Evolutionary conservation across 2,797 vertebrate species (phyloP).

Genomic region (Chrysocyon brachyurus): DNA sequence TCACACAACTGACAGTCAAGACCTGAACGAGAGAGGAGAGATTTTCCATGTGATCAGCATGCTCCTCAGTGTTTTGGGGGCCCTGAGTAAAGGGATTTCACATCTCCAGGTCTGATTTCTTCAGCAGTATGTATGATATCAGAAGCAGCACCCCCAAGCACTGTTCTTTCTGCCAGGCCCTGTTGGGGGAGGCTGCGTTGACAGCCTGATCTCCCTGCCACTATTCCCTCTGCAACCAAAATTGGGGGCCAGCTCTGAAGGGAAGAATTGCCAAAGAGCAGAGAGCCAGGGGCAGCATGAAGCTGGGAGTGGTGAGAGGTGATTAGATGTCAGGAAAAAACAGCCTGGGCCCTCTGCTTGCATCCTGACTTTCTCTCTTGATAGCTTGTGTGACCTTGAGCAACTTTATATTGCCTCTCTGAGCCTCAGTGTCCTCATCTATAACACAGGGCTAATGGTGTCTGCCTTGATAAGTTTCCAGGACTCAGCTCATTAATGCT

Average conservation of each 20-base stretch:
- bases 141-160: not conserved
- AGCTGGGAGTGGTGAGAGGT: not conserved
- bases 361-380: slow-evolving; percentile 36
- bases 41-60: slow-evolving; percentile 26
- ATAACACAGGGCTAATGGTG: slow-evolving; percentile 13
- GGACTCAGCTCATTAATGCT: slow-evolving; percentile 32
- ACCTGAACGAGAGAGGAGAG: not conserved
- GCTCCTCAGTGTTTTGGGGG: not conserved
- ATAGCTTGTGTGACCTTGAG: not conserved
- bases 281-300: not conserved
- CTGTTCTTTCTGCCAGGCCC: slow-evolving; percentile 32
- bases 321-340: slow-evolving; percentile 1
- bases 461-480: not conserved
- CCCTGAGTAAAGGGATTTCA: slow-evolving; percentile 44
- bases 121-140: not conserved
- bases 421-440: slow-evolving; percentile 53
- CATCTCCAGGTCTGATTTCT: not conserved
- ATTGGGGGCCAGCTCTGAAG: not conserved
- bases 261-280: not conserved
- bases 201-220: slow-evolving; percentile 59
- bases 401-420: slow-evolving; percentile 30
- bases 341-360: slow-evolving; percentile 8
- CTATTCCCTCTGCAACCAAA: slow-evolving; percentile 72
- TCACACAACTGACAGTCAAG: not conserved
- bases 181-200: slow-evolving; percentile 52